Evolutionary conservation across 2,113 vertebrate species (phyloP).

Genomic region (Gambusia affinis): DNA sequence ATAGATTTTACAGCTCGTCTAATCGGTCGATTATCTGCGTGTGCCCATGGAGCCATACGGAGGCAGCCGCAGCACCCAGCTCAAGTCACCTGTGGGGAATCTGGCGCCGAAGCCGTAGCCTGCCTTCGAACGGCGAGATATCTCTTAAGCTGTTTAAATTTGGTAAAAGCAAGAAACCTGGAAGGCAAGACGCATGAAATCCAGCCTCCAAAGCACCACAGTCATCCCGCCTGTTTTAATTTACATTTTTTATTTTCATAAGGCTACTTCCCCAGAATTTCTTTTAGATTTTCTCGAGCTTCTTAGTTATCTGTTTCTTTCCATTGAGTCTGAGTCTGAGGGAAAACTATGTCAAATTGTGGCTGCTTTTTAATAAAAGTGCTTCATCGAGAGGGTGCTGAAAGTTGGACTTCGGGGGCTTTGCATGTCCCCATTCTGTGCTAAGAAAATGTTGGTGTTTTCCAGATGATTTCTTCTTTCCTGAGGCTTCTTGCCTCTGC

Average conservation of each 20-base stretch:
- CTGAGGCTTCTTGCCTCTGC: background rate
- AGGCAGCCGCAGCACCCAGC: slow-evolving; percentile 38
- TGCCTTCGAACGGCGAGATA: slow-evolving; percentile 50
- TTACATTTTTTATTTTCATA: slow-evolving; percentile 7
- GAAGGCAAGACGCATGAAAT: slow-evolving; percentile 48
- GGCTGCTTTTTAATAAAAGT: slow-evolving; percentile 46
- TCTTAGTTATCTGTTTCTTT: slow-evolving; percentile 22
- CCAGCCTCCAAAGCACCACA: slow-evolving; percentile 28
- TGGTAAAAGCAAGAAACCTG: slow-evolving; percentile 47
- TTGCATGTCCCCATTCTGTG: slow-evolving; percentile 2
- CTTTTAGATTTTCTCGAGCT: background rate
- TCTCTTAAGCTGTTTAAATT: slow-evolving; percentile 60
- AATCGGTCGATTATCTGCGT: slow-evolving; percentile 10
- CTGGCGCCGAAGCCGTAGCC: slow-evolving; percentile 4
- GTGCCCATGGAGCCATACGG: background rate
- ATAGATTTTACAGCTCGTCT: slow-evolving; percentile 22
- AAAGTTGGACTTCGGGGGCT: slow-evolving; percentile 7
- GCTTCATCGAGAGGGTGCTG: slow-evolving; percentile 12
- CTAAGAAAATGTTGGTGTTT: slow-evolving; percentile 14
- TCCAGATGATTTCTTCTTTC: background rate
- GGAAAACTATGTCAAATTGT: slow-evolving; percentile 32
- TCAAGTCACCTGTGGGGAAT: slow-evolving; percentile 37
- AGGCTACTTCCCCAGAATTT: slow-evolving; percentile 6
- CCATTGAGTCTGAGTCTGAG: slow-evolving; percentile 15
- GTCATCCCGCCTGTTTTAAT: slow-evolving; percentile 20